These are phyloP conservation scores for Anguilla japonica DNA, from an alignment of 2,113 vertebrate species.

Conservation along the genomic window DNA sequence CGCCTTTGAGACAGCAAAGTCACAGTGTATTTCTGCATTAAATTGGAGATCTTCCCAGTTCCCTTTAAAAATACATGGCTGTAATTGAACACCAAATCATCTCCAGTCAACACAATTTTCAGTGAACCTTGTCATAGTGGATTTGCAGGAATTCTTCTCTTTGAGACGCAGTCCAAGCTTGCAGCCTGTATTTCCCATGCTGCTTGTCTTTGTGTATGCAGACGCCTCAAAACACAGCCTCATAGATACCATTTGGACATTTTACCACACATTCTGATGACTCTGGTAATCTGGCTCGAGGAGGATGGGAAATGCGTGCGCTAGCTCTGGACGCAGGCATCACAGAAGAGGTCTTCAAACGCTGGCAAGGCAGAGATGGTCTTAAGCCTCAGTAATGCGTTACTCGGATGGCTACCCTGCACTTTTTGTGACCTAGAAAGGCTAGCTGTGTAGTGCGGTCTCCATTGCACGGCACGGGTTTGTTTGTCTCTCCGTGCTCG, in stretches of 20 bases:
- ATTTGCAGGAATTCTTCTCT: background rate
- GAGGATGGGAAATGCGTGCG: too few species aligned
- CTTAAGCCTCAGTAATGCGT: background rate
- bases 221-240: background rate
- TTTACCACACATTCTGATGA: background rate
- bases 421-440: background rate
- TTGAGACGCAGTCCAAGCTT: background rate
- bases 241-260: background rate
- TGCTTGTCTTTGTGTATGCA: background rate
- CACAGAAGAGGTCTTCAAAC: too few species aligned
- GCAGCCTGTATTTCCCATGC: background rate
- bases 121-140: background rate
- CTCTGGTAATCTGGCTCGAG: background rate
- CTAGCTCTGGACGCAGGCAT: too few species aligned
- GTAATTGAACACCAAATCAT: conserved; percentile 28
- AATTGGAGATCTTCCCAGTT: conserved; percentile 25
- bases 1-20: conserved; percentile 27
- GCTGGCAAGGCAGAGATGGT: too few species aligned
- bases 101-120: conserved; percentile 18
- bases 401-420: background rate
- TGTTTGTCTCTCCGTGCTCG: background rate
- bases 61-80: conserved; percentile 35
- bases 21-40: conserved; percentile 22
- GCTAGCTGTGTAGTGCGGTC: background rate
- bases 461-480: background rate